phyloP scores from a whole-genome alignment of 1,140 invertebrate genomes.

The Eulimnadia texana region DNA sequence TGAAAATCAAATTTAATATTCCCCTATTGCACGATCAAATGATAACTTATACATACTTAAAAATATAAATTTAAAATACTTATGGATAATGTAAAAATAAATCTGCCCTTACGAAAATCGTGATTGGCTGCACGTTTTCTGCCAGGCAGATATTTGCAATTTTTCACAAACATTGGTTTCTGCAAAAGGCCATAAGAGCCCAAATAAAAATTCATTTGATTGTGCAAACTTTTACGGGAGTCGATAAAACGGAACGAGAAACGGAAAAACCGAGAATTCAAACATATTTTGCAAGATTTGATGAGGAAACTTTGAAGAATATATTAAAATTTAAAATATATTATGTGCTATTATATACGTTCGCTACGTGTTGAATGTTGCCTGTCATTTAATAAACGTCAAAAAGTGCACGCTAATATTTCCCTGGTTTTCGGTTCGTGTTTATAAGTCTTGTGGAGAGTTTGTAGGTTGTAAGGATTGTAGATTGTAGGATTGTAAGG shows the following conservation, averaged over 20 bases:
- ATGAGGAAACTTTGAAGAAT: no score
- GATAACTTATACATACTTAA: neutral
- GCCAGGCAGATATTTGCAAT: neutral
- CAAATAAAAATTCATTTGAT: neutral
- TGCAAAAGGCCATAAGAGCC: neutral
- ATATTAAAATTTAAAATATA: no score
- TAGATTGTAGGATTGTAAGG: no score
- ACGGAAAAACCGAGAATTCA: neutral
- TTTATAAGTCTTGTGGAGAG: no score
- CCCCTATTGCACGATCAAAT: neutral
- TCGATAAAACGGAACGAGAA: no score
- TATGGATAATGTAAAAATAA: neutral
- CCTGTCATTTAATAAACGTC: no score
- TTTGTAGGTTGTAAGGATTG: no score
- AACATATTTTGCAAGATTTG: neutral
- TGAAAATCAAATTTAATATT: neutral
- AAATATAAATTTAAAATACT: neutral
- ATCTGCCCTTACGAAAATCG: neutral
- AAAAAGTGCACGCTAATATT: no score
- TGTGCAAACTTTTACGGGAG: no score
- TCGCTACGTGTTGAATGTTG: no score
- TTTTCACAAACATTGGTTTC: neutral
- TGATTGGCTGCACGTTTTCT: neutral
- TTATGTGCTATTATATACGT: no score
- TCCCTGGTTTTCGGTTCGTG: no score